Percentiles rank a stretch among this genome's conserved stretches.
Conservation (phyloP, 2,113 vertebrate genomes). For the Boulengeromyrus knoepffleri region DNA sequence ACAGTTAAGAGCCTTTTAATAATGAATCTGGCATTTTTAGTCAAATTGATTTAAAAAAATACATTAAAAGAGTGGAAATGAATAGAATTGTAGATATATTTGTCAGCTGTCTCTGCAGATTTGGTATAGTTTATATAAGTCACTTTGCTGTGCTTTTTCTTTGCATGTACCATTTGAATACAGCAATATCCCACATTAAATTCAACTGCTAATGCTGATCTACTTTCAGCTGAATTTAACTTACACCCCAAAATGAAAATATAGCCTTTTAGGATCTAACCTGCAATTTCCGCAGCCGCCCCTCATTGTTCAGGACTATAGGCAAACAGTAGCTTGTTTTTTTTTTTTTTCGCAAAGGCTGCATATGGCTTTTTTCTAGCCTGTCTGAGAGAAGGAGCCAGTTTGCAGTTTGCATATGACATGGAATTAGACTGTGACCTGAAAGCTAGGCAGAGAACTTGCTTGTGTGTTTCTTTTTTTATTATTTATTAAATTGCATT, state of each 20-base stretch:
- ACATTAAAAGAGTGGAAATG: background rate
- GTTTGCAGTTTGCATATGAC: background rate
- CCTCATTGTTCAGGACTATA: background rate
- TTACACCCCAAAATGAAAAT: background rate
- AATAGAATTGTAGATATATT: background rate
- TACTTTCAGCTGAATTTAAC: background rate
- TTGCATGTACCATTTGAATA: background rate
- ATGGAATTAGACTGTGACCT: background rate
- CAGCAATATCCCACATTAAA: background rate
- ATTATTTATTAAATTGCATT: constrained; percentile 5
- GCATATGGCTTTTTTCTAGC: background rate
- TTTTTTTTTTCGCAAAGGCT: background rate
- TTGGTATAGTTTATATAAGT: background rate
- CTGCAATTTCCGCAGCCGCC: background rate
- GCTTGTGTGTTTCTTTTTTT: background rate
- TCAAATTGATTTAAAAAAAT: background rate
- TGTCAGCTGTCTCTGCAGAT: background rate
- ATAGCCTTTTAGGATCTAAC: background rate
- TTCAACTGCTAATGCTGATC: background rate
- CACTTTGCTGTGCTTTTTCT: background rate
- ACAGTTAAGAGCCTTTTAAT: background rate
- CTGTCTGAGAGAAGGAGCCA: background rate
- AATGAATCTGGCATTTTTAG: background rate
- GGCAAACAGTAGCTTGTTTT: background rate
- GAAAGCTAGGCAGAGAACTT: background rate